phyloP scores from a whole-genome alignment of 2,113 vertebrate genomes.

The Semicossyphus pulcher region DNA sequence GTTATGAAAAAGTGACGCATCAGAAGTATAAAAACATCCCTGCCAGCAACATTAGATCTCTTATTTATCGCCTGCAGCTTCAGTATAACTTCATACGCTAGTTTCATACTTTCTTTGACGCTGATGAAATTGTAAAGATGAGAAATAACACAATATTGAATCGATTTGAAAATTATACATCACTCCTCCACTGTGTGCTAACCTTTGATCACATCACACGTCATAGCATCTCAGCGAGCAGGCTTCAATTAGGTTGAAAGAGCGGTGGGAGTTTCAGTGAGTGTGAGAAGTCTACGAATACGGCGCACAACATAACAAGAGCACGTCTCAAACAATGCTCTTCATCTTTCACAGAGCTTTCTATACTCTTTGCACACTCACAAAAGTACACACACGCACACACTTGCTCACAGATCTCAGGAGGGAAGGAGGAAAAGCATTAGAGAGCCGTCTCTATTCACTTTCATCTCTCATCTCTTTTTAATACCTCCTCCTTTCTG shows the following conservation, averaged over 20 bases:
- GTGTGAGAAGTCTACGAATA: slow-evolving; percentile 35
- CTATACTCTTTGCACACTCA: slow-evolving; percentile 29
- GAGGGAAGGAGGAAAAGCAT: slow-evolving; percentile 71
- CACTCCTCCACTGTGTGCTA: not conserved
- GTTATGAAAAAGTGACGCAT: not conserved
- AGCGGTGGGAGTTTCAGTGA: slow-evolving; percentile 52
- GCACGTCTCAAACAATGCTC: slow-evolving; percentile 65
- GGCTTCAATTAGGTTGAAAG: slow-evolving; percentile 65
- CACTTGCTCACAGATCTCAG: slow-evolving; percentile 56
- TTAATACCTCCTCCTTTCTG: slow-evolving; percentile 71
- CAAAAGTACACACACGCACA: slow-evolving; percentile 17
- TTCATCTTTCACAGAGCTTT: slow-evolving; percentile 64
- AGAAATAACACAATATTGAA: slow-evolving; percentile 46
- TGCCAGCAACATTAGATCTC: not conserved
- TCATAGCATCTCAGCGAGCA: slow-evolving; percentile 5
- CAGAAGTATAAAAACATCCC: slow-evolving; percentile 1
- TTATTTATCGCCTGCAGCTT: slow-evolving; percentile 23
- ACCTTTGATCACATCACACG: slow-evolving; percentile 54
- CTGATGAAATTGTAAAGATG: slow-evolving; percentile 45
- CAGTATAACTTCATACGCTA: not conserved
- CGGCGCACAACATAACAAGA: slow-evolving; percentile 53
- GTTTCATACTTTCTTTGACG: slow-evolving; percentile 11
- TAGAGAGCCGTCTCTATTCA: slow-evolving; percentile 71
- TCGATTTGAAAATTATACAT: slow-evolving; percentile 24
- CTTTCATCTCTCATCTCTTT: slow-evolving; percentile 80